Conservation (phyloP, 2,888 invertebrate species). For the Sarcophaga variegata region DNA sequence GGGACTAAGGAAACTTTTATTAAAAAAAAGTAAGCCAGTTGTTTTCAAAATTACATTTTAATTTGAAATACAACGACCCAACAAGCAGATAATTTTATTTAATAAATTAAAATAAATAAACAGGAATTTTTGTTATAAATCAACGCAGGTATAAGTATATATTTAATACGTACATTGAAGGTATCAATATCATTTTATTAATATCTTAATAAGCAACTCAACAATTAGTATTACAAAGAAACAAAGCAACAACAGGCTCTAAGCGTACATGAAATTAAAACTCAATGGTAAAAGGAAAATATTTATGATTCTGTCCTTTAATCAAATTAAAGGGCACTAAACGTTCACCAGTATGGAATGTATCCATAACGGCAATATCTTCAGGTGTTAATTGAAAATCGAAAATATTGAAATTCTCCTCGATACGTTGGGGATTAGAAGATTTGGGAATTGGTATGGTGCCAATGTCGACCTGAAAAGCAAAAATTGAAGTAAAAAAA, state of each 20-base stretch:
- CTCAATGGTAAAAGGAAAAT: constrained; percentile 80
- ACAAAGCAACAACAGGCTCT: not conserved
- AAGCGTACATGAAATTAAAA: constrained; percentile 72
- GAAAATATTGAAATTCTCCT: constrained; percentile 84
- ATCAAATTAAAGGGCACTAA: constrained; percentile 76
- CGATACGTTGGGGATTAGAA: constrained; percentile 82
- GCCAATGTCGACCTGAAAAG: constrained; percentile 83
- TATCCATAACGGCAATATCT: constrained; percentile 82
- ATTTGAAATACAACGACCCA: too few species aligned
- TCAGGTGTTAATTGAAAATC: constrained; percentile 83
- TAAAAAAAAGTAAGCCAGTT: too few species aligned
- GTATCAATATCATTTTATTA: too few species aligned
- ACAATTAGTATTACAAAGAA: not conserved
- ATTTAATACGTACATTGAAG: not conserved
- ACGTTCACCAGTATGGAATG: constrained; percentile 82
- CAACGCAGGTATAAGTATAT: too few species aligned
- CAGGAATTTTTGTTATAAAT: too few species aligned
- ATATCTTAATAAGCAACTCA: not conserved
- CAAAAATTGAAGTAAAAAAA: constrained; percentile 63
- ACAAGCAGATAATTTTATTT: too few species aligned
- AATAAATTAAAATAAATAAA: too few species aligned
- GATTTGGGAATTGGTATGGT: constrained; percentile 85
- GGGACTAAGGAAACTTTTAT: too few species aligned
- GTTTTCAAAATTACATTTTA: too few species aligned
- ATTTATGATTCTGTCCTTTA: constrained; percentile 79